phyloP scores from a whole-genome alignment of 2,797 vertebrate genomes.

The Okamejei kenojei region DNA sequence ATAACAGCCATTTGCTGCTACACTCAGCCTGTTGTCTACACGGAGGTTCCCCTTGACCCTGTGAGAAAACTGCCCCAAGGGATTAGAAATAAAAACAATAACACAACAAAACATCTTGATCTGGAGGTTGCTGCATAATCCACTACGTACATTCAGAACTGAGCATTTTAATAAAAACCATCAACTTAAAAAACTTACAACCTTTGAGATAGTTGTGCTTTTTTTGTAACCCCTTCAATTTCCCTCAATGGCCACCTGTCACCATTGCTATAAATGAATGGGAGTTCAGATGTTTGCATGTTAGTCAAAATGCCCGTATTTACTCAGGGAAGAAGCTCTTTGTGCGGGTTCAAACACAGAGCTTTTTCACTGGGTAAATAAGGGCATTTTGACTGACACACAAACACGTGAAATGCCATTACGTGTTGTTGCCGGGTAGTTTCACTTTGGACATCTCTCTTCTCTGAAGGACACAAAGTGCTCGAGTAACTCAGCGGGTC shows the following conservation, averaged over 20 bases:
- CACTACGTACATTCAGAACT: background rate
- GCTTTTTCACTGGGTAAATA: background rate
- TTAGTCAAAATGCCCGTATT: background rate
- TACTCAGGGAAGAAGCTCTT: background rate
- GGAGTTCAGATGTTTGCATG: background rate
- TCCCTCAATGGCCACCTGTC: background rate
- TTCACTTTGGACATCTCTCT: too few species aligned
- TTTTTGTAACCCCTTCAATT: background rate
- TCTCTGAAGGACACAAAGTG: too few species aligned
- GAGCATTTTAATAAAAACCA: background rate
- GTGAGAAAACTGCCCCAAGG: background rate
- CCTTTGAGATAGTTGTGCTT: background rate
- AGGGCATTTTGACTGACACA: too few species aligned
- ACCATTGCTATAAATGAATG: too few species aligned
- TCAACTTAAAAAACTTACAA: background rate
- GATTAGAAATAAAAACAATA: background rate
- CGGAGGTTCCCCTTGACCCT: background rate
- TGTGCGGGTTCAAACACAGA: background rate
- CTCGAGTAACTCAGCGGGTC: too few species aligned
- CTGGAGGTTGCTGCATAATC: background rate
- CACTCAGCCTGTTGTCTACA: background rate
- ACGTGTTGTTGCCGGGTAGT: too few species aligned
- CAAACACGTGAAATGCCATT: too few species aligned
- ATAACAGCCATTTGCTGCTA: background rate
- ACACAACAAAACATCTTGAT: slow-evolving; percentile 17